A percentile compares a stretch with the other conserved stretches of the same genome.
These are phyloP conservation scores for Amblyjoppa proteus DNA, from an alignment of 2,888 invertebrate species.

Conservation along the genomic window DNA sequence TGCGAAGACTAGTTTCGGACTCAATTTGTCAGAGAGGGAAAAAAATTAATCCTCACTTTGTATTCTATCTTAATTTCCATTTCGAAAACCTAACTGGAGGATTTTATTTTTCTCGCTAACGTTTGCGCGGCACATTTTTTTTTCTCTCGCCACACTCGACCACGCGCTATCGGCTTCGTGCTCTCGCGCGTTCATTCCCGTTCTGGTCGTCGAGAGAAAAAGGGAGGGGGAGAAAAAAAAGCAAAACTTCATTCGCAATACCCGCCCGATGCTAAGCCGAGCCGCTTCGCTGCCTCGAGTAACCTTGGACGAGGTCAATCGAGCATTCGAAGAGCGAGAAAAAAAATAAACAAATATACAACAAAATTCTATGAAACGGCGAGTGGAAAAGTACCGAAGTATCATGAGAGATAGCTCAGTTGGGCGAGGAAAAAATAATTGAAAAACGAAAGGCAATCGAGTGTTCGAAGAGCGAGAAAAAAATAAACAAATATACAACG, in stretches of 20 bases:
- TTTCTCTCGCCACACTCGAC: too few relatives aligned
- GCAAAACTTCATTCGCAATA: constrained; percentile 10
- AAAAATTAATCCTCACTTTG: too few relatives aligned
- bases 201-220: constrained; percentile 26
- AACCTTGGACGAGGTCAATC: constrained; percentile 37
- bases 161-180: background rate
- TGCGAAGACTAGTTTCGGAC: background rate
- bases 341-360: background rate
- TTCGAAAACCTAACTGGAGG: too few relatives aligned
- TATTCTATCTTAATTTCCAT: too few relatives aligned
- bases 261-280: constrained; percentile 13
- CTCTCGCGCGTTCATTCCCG: constrained; percentile 1
- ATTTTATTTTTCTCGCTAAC: background rate
- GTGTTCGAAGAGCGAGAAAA: background rate
- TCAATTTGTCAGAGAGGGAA: background rate
- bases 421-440: too few relatives aligned
- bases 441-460: background rate
- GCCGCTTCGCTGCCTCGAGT: background rate
- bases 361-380: background rate
- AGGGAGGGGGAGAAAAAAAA: constrained; percentile 9
- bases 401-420: too few relatives aligned
- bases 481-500: background rate
- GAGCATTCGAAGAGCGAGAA: background rate
- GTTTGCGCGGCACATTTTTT: background rate
- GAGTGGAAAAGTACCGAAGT: background rate